These are phyloP conservation scores for Campylomormyrus tamandua DNA, from an alignment of 2,113 vertebrate genomes.

Conservation along the genomic window DNA sequence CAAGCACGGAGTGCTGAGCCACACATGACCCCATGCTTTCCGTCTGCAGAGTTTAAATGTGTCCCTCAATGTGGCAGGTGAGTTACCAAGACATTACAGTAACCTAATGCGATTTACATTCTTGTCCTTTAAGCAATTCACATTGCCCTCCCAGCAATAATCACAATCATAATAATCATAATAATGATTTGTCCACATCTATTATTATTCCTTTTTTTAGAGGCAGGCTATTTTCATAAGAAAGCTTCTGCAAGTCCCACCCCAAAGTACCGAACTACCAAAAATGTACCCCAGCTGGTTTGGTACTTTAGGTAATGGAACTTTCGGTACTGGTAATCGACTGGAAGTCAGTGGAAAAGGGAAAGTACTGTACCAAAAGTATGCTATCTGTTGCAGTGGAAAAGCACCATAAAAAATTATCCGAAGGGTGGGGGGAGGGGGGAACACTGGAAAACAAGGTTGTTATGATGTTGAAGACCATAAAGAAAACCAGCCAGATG, in stretches of 20 bases:
- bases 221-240: too few relatives aligned
- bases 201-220: too few relatives aligned
- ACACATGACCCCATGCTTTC: not conserved
- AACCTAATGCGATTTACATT: not conserved
- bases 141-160: not conserved
- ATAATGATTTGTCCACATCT: too few relatives aligned
- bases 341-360: not conserved
- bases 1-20: not conserved
- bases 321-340: not conserved
- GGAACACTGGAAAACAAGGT: not conserved
- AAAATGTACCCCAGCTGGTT: not conserved
- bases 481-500: not conserved
- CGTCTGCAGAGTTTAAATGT: not conserved
- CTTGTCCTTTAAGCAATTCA: conserved; percentile 9
- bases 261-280: not conserved
- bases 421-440: not conserved
- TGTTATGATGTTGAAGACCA: not conserved
- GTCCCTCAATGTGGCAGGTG: not conserved
- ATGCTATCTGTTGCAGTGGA: not conserved
- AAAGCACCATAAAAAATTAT: not conserved
- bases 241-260: not conserved
- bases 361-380: not conserved
- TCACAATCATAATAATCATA: too few relatives aligned
- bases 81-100: not conserved
- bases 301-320: not conserved